Percentiles rank a stretch among this genome's conserved stretches.
phyloP scores from a whole-genome alignment of 2,113 vertebrate genomes.

The Salvelinus sp. region DNA sequence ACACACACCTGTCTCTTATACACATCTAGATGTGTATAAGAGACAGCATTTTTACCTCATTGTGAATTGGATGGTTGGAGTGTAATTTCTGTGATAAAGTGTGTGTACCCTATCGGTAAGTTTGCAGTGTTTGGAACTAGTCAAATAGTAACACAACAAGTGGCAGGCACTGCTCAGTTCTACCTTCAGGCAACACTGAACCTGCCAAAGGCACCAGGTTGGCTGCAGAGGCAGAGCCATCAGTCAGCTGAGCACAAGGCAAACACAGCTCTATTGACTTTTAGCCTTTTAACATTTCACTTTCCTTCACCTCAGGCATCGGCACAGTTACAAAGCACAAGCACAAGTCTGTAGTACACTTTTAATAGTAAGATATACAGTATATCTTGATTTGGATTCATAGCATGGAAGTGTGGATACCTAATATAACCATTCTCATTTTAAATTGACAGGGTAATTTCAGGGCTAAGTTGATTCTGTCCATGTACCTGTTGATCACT shows the following conservation, averaged over 20 bases:
- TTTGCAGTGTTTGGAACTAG: neutral
- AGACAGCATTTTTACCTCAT: neutral
- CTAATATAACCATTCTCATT: too few species aligned
- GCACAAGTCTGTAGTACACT: too few species aligned
- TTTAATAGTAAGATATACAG: too few species aligned
- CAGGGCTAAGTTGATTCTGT: too few species aligned
- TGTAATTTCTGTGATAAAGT: too few species aligned
- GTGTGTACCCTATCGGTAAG: neutral
- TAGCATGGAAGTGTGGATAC: too few species aligned
- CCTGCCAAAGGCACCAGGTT: conserved; percentile 24
- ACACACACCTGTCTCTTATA: too few species aligned
- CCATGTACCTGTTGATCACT: too few species aligned
- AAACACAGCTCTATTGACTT: conserved; percentile 46
- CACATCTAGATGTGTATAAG: too few species aligned
- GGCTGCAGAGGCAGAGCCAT: conserved; percentile 19
- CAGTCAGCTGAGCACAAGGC: conserved; percentile 39
- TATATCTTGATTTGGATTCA: too few species aligned
- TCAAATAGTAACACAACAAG: neutral
- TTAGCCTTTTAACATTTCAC: conserved; percentile 26
- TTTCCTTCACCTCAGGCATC: conserved; percentile 5
- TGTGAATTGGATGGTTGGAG: too few species aligned
- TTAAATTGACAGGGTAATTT: too few species aligned
- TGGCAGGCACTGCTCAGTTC: neutral
- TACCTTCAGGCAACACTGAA: conserved; percentile 31
- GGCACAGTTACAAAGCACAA: neutral